Base-by-base conservation (phyloP, 2,113 vertebrate species). In the Eptatretus burgeri region DNA sequence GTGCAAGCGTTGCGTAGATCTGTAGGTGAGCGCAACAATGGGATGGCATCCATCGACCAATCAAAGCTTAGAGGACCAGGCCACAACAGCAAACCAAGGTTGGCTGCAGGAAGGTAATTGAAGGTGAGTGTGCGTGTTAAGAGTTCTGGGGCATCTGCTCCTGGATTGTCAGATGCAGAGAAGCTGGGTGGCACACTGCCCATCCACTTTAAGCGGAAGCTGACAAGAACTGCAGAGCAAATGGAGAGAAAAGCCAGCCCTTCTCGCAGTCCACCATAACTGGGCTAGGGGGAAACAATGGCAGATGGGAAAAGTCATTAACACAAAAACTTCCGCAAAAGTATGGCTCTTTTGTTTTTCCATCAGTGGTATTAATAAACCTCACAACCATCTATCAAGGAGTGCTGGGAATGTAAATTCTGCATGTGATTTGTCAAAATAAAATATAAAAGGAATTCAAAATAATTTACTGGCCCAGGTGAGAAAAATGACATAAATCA, bases 171-270 rank as follows among this genome's bases (percentile, higher is more conserved):
- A 0, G 93, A 98, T 75, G 93, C 95, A 73, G 93, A 98, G 74
- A 98, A 98, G 74, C 86, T 94, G 13, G 93, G 93, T n/a, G 93
- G 89, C 64, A 80, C 94, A 75, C 88, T 95, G 65, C 93, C 89
- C 93, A 98, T 98, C 89, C 93, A 98, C 77, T 91, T 93, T 16
- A 98, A 78, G 52, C 93, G 89, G 69, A 76, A 70, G 51, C 79
- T 81, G 70, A 98, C 71, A 63, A 60, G 56, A n/a, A 60, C n/a
- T 19, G 19, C 56, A 19, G 56, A 60, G 56, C 56, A n/a, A n/a
- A 60, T n/a, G n/a, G 56, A 17, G n/a, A 60, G 56, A 10, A 12
- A n/a, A 10, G 19, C n/a, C 56, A 60, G 56, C 56, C 56, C 56
- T 20, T 60, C 56, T 60, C 56, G 56, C 56, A 17, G 12, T n/a